These are phyloP conservation scores for Medauroidea extradentata DNA, from an alignment of 1,140 invertebrate genomes.

Conservation along the genomic window DNA sequence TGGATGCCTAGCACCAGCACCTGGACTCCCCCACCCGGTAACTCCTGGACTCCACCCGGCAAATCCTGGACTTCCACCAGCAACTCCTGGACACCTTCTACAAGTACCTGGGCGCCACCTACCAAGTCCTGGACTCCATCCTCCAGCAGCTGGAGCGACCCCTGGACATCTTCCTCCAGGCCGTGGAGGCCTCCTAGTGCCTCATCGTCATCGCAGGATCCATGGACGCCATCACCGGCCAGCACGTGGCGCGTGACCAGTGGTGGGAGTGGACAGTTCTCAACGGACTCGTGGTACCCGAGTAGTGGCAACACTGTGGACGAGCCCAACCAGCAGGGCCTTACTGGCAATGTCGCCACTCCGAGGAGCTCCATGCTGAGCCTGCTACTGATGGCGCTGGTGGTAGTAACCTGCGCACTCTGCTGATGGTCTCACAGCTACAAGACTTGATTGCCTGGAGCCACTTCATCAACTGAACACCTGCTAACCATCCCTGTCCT, in stretches of 20 bases:
- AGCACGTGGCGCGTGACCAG: neutral
- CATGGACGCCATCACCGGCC: neutral
- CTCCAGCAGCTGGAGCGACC: neutral
- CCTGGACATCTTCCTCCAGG: neutral
- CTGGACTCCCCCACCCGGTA: neutral
- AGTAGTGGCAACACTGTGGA: slow-evolving; percentile 52
- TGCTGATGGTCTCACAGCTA: too few species aligned
- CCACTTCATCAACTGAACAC: too few species aligned
- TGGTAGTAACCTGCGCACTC: too few species aligned
- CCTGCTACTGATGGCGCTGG: neutral
- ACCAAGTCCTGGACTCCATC: neutral
- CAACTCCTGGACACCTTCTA: neutral
- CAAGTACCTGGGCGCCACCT: neutral
- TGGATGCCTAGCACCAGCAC: slow-evolving; percentile 8
- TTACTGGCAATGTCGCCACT: slow-evolving; percentile 22
- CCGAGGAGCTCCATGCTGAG: neutral
- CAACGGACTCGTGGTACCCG: slow-evolving; percentile 48
- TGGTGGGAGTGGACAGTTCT: slow-evolving; percentile 17
- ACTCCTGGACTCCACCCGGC: neutral
- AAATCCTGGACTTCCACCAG: neutral
- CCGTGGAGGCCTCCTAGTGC: neutral
- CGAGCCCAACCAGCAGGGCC: slow-evolving; percentile 56
- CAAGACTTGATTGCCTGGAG: too few species aligned
- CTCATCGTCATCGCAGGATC: neutral
- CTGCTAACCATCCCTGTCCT: too few species aligned